phyloP scores from a whole-genome alignment of 1,140 invertebrate genomes.

The Pseudomyrmex sp. region DNA sequence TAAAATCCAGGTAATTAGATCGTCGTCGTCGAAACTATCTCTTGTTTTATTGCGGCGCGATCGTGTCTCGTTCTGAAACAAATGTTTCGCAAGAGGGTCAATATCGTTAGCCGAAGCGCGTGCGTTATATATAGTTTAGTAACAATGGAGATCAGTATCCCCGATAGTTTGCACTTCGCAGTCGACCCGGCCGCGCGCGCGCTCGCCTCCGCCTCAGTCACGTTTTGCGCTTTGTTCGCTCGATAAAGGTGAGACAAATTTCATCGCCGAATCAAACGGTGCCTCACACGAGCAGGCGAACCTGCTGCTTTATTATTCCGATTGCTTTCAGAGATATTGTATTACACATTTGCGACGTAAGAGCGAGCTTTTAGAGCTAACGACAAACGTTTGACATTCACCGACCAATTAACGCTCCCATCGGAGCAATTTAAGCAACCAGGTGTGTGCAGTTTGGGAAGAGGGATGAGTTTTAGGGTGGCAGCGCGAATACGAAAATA shows the following conservation, averaged over 20 bases:
- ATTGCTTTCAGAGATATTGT: neutral
- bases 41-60: conserved; percentile 3
- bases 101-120: conserved; percentile 41
- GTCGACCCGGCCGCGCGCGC: conserved; percentile 18
- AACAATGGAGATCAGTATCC: conserved; percentile 59
- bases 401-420: too few relatives aligned
- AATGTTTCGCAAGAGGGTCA: conserved; percentile 50
- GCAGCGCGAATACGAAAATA: too few relatives aligned
- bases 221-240: conserved; percentile 56
- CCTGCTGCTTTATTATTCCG: neutral
- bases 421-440: too few relatives aligned
- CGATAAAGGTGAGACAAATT: conserved; percentile 60
- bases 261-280: conserved; percentile 50
- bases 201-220: neutral
- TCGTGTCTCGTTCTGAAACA: conserved; percentile 32
- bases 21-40: neutral
- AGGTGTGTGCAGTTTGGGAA: too few relatives aligned
- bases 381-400: too few relatives aligned
- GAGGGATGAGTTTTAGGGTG: too few relatives aligned
- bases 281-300: neutral
- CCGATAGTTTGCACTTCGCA: conserved; percentile 54
- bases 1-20: conserved; percentile 10
- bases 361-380: too few relatives aligned
- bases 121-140: conserved; percentile 30
- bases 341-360: neutral